These are phyloP conservation scores for Ochropleura plecta DNA, from an alignment of 2,888 invertebrate genomes.

Conservation along the genomic window DNA sequence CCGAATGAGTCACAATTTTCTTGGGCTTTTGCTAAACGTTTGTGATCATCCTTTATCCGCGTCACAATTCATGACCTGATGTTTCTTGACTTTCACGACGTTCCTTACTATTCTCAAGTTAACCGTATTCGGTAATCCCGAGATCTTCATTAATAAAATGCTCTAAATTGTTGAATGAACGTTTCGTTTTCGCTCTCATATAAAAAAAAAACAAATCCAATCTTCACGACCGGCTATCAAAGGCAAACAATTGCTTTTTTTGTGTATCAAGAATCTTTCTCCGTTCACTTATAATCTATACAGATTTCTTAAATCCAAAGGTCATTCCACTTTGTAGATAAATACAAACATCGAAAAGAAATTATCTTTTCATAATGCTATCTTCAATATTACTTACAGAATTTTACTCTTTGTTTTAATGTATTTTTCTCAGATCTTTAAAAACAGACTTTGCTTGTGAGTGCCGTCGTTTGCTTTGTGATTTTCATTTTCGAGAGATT, in stretches of 20 bases:
- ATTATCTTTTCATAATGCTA: not conserved
- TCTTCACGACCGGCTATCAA: conserved; percentile 31
- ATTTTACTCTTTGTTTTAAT: conserved; percentile 22
- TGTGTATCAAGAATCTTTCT: conserved; percentile 18
- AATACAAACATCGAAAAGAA: conserved; percentile 23
- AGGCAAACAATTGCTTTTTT: conserved; percentile 12
- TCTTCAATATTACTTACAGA: conserved; percentile 22
- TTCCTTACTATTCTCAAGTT: not conserved
- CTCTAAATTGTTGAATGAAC: conserved; percentile 11
- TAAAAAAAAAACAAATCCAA: conserved; percentile 27
- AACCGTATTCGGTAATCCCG: not conserved
- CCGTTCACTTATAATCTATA: conserved; percentile 47
- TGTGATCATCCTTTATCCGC: conserved; percentile 10
- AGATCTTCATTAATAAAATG: not conserved
- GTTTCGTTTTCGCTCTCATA: conserved; percentile 1
- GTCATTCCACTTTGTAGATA: conserved; percentile 8
- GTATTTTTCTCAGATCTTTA: conserved; percentile 40
- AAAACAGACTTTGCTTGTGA: conserved; percentile 45
- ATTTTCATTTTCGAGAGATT: conserved; percentile 40
- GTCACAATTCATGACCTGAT: conserved; percentile 35
- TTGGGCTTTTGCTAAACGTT: conserved; percentile 10
- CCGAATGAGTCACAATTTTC: conserved; percentile 33
- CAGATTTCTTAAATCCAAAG: conserved; percentile 18
- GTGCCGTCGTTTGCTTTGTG: conserved; percentile 35
- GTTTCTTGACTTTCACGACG: not conserved